Evolutionary conservation across 2,797 vertebrate genomes (phyloP).

Genomic region (Monodelphis domestica): DNA sequence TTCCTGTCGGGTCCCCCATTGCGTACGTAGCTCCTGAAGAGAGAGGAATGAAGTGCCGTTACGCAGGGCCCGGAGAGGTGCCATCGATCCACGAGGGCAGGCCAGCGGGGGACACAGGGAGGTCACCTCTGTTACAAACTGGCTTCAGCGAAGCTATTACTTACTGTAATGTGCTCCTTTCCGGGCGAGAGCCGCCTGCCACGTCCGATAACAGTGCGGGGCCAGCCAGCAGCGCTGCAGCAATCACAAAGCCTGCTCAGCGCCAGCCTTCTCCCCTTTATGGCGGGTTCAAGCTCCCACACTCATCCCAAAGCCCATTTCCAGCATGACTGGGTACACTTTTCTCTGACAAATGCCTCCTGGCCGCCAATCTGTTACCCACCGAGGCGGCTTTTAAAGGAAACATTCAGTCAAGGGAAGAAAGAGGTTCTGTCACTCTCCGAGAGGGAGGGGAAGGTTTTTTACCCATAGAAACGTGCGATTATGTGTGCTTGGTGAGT

Average conservation of each 20-base stretch:
- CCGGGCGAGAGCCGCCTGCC: constrained; percentile 71
- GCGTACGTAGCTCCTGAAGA: background rate
- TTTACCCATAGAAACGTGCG: background rate
- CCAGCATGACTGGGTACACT: constrained; percentile 79
- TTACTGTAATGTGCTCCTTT: constrained; percentile 72
- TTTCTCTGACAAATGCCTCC: constrained; percentile 78
- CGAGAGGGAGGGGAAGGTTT: rapidly evolving
- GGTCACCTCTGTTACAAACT: constrained; percentile 73
- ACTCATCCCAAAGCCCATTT: constrained; percentile 81
- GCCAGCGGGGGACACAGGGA: constrained; percentile 35
- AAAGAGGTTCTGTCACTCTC: background rate
- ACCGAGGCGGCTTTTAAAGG: constrained; percentile 74
- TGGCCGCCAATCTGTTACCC: constrained; percentile 83
- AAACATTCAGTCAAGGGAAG: constrained; percentile 68
- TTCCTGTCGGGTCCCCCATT: background rate
- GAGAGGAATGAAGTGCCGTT: background rate
- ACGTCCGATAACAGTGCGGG: constrained; percentile 47
- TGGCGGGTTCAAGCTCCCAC: constrained; percentile 70
- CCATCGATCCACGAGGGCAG: constrained; percentile 57
- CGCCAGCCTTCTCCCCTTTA: constrained; percentile 52
- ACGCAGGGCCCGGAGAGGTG: constrained; percentile 47
- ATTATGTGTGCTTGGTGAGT: background rate
- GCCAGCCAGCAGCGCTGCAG: constrained; percentile 24
- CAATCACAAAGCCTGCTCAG: constrained; percentile 52
- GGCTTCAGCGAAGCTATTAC: constrained; percentile 77